Percentiles rank a stretch among this genome's conserved stretches.
Evolutionary conservation across 2,888 invertebrate species (phyloP).

Genomic region (Coronaproctus castanopsis): DNA sequence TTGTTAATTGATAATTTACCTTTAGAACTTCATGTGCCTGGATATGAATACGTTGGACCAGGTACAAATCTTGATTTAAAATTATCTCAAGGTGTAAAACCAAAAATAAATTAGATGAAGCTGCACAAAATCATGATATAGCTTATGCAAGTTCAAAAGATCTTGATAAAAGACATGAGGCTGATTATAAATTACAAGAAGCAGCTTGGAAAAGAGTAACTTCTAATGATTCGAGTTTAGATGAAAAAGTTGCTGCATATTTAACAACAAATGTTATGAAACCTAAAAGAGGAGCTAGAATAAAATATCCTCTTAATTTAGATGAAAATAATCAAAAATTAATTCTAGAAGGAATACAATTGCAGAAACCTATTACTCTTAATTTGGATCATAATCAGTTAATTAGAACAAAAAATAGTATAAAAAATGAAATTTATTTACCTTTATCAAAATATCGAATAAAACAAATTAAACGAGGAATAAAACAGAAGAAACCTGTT

Average conservation of each 20-base stretch:
- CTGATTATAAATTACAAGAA: constrained; percentile 10
- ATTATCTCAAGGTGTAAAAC: constrained; percentile 6
- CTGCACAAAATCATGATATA: constrained; percentile 8
- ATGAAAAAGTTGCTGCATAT: constrained; percentile 11
- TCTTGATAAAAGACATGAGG: constrained; percentile 8
- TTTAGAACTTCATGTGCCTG: constrained; percentile 10
- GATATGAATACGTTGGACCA: constrained; percentile 9
- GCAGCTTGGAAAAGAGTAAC: constrained; percentile 14
- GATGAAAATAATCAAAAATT: neutral
- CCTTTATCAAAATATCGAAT: too few species aligned
- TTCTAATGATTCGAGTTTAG: constrained; percentile 9
- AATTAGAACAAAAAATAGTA: too few species aligned
- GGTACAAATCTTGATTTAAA: constrained; percentile 12
- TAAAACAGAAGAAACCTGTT: too few species aligned
- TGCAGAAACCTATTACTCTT: too few species aligned
- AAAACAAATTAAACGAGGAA: too few species aligned
- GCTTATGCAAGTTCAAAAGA: constrained; percentile 5
- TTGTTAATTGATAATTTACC: constrained; percentile 12
- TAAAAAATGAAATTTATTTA: too few species aligned
- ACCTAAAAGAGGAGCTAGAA: constrained; percentile 7
- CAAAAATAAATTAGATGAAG: constrained; percentile 7
- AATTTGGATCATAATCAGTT: too few species aligned
- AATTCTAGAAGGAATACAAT: neutral
- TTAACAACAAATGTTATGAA: constrained; percentile 12
- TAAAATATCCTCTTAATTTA: neutral